Conservation (phyloP, 1,140 invertebrate species). For the Drosophila elegans region DNA sequence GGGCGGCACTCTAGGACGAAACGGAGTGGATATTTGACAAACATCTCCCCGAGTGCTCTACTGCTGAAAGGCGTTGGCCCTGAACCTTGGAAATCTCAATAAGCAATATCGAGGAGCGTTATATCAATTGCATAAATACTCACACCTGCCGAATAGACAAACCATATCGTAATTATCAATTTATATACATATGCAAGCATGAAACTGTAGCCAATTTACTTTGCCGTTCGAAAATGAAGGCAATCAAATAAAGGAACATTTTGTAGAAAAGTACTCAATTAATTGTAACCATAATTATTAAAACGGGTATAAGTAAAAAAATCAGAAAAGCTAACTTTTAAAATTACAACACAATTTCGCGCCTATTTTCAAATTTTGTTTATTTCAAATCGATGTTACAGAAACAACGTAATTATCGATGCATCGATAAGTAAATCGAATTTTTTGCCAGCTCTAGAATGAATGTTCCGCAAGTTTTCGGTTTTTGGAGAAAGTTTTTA, state of each 20-base stretch:
- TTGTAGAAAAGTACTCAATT: conserved; percentile 10
- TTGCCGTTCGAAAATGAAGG: conserved; percentile 30
- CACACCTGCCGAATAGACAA: conserved; percentile 47
- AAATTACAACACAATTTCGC: background rate
- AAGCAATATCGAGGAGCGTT: conserved; percentile 58
- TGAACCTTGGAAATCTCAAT: conserved; percentile 7
- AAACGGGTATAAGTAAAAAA: background rate
- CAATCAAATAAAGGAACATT: conserved; percentile 35
- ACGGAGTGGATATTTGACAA: conserved; percentile 83
- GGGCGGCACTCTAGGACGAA: conserved; percentile 64
- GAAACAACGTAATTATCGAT: background rate
- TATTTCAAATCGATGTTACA: background rate
- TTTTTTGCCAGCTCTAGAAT: conserved; percentile 1
- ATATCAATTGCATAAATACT: conserved; percentile 39
- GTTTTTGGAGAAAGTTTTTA: conserved; percentile 27
- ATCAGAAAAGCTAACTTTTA: background rate
- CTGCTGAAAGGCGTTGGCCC: conserved; percentile 45
- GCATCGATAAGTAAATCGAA: background rate
- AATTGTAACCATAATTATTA: too few species aligned
- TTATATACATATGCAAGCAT: conserved; percentile 30
- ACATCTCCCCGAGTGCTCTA: conserved; percentile 79
- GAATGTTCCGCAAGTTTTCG: conserved; percentile 33
- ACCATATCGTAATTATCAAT: conserved; percentile 47
- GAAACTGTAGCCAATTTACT: conserved; percentile 34
- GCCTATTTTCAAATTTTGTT: background rate